Conservation (phyloP, 2,888 invertebrate genomes). For the Mythimna lalbum region DNA sequence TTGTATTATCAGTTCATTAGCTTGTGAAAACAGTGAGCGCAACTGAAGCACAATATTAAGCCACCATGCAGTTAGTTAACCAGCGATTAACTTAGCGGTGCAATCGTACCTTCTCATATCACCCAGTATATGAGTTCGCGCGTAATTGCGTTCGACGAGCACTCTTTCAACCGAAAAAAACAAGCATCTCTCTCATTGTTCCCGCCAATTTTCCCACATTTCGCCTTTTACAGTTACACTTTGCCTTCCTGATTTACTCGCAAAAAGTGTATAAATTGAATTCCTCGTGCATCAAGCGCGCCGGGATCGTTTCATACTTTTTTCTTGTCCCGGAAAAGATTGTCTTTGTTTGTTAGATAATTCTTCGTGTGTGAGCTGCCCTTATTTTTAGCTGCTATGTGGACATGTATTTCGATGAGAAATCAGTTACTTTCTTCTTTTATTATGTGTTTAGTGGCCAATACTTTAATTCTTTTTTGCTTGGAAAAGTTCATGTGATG, state of each 20-base stretch:
- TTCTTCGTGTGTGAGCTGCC: conserved; percentile 67
- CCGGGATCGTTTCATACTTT: conserved; percentile 71
- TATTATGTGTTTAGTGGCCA: not conserved
- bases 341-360: conserved; percentile 74
- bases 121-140: conserved; percentile 79
- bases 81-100: conserved; percentile 59
- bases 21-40: not conserved
- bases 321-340: conserved; percentile 75
- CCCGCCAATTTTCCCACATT: conserved; percentile 87
- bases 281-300: conserved; percentile 78
- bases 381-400: conserved; percentile 51
- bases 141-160: conserved; percentile 88
- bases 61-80: conserved; percentile 27
- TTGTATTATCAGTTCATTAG: not conserved
- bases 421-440: not conserved
- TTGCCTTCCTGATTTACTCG: conserved; percentile 84
- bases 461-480: not conserved
- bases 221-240: conserved; percentile 87
- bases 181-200: conserved; percentile 87
- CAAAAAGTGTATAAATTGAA: conserved; percentile 88
- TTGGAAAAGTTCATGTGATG: not conserved
- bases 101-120: conserved; percentile 71
- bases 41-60: not conserved
- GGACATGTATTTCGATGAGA: not conserved
- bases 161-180: conserved; percentile 88